Evolutionary conservation across 2,113 vertebrate species (phyloP), one percentile per base, ranked within the genome.

Genomic region (Solea senegalensis): DNA sequence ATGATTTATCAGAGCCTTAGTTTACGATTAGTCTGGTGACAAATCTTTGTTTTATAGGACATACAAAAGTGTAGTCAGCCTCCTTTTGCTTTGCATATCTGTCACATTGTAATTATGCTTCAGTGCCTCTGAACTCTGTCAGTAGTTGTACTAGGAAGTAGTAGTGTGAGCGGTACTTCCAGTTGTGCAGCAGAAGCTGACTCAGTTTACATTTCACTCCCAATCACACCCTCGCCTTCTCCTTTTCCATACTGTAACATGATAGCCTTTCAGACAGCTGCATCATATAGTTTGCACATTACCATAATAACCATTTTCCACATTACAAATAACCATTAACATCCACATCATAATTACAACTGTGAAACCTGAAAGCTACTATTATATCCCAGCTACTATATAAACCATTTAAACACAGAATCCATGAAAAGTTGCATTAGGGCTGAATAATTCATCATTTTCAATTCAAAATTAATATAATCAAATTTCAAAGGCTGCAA

Each of bases 241-340:
- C 34, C 60, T 4, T 52, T 74, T 49, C 26, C 43, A 59, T 13
- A 45, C 41, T 70, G 45, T 21, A 54, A 9, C 46, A 11, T 50
- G 15, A 12, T 40, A 3, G 43, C 15, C n/a, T 55, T 15, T 54
- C 11, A 59, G 3, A 10, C 41, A 13, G 50, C 28, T 8, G 5
- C 41, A 21, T 50, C 26, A n/a, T 55, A 16, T 59, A 5, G 46
- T 65, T 67, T 72, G 5, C 49, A 39, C 16, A 21, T 67, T 34
- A 65, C 10, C 16, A 39, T 64, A 67, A 60, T 57, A 14, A 51
- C 44, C 15, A 15, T 0, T 16, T 21, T 81, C 51, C 13, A 69
- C 10, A 41, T 62, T 62, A 46, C 27, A 70, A 51, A 66, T 76
- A 16, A 69, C 39, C 28, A 55, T 50, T 26, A 28, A 69, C 41